Percentiles rank a stretch among this genome's conserved stretches.
Conservation (phyloP, 2,797 vertebrate genomes). For the Aratinga solstitialis region DNA sequence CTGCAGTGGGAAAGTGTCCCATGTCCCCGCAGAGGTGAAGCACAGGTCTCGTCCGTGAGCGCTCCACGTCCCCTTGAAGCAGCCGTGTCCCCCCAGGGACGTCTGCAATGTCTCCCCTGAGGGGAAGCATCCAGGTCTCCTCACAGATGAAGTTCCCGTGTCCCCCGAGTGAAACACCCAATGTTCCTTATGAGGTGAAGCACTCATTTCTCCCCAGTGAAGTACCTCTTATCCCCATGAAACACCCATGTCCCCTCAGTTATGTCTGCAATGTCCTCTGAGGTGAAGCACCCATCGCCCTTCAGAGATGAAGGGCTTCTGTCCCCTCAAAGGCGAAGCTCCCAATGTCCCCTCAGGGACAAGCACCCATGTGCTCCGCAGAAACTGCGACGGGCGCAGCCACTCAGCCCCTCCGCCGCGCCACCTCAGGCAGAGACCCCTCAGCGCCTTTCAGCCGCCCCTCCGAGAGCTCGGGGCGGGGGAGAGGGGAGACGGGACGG, state of each 20-base stretch:
- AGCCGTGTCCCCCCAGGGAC: no score
- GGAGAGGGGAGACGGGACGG: neutral
- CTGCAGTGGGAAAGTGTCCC: accelerated
- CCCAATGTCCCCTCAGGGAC: neutral
- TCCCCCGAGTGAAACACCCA: accelerated
- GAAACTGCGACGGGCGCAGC: neutral
- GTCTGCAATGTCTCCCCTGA: neutral
- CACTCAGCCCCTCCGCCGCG: no score
- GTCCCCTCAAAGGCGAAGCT: neutral
- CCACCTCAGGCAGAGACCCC: neutral
- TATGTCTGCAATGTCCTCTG: accelerated
- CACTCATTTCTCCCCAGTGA: neutral
- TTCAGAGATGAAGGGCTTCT: neutral
- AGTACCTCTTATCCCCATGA: neutral
- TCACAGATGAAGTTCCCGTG: neutral
- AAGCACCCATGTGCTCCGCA: neutral
- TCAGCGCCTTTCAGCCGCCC: neutral
- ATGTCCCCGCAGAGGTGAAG: neutral
- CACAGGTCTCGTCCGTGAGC: neutral
- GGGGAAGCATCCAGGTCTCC: neutral
- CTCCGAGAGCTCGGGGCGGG: neutral
- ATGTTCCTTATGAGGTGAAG: neutral
- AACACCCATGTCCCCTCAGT: no score
- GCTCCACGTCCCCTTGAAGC: neutral
- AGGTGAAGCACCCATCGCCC: neutral